Conservation (phyloP, 1,140 invertebrate species). For the Drosophila trapezifrons region DNA sequence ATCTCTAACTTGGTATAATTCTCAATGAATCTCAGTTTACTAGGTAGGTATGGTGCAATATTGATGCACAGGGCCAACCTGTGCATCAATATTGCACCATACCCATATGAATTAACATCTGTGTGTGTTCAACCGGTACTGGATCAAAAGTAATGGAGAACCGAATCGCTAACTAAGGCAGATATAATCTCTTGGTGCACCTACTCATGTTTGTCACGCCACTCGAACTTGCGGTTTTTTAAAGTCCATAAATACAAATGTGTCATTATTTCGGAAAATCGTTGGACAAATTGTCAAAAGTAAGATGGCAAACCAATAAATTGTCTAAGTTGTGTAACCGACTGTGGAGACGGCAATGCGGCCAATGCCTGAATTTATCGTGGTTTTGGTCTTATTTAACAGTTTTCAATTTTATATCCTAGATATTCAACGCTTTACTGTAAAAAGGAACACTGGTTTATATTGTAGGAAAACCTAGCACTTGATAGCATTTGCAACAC, state of each 20-base stretch:
- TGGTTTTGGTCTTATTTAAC: slow-evolving; percentile 2
- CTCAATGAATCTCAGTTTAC: no score
- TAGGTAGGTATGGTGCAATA: no score
- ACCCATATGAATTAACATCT: no score
- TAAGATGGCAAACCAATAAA: not conserved
- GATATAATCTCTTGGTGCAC: slow-evolving; percentile 3
- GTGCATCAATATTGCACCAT: not conserved
- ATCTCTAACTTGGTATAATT: no score
- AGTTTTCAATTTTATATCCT: slow-evolving; percentile 40
- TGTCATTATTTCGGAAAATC: no score
- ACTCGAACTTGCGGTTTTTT: not conserved
- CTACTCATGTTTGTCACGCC: slow-evolving; percentile 2
- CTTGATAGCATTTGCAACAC: slow-evolving; percentile 5
- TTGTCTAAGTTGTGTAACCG: not conserved
- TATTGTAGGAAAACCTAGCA: slow-evolving; percentile 12
- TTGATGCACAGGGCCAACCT: no score
- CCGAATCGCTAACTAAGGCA: not conserved
- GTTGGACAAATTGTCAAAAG: no score
- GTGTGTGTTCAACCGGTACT: no score
- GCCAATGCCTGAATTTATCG: not conserved
- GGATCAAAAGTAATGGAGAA: not conserved
- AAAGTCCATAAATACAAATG: not conserved
- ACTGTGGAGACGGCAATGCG: no score
- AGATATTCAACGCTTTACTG: slow-evolving; percentile 31
- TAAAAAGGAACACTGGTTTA: slow-evolving; percentile 21